Percentiles rank a stretch among this genome's conserved stretches.
These are phyloP conservation scores for Blera fallax DNA, from an alignment of 2,888 invertebrate genomes.

Conservation along the genomic window DNA sequence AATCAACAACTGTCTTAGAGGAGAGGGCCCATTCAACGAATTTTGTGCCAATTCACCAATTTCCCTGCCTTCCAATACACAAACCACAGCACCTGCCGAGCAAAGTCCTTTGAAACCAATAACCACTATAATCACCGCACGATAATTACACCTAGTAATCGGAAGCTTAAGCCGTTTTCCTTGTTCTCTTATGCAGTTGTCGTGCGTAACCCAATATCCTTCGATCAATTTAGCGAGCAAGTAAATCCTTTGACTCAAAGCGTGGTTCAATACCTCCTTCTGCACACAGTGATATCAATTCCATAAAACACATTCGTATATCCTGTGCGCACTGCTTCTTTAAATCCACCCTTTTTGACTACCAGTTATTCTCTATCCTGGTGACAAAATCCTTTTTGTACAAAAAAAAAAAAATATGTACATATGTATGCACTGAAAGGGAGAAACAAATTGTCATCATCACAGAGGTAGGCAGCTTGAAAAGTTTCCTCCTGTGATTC, in stretches of 20 bases:
- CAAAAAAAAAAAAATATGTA: too few species aligned
- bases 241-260: constrained; percentile 36
- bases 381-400: constrained; percentile 52
- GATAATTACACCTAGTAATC: constrained; percentile 47
- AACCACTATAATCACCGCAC: background rate
- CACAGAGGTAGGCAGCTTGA: constrained; percentile 11
- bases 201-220: constrained; percentile 46
- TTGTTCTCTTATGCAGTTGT: background rate
- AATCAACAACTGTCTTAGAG: too few species aligned
- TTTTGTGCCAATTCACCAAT: background rate
- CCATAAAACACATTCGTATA: constrained; percentile 17
- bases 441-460: constrained; percentile 63
- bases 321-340: background rate
- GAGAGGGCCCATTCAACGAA: too few species aligned
- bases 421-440: too few species aligned
- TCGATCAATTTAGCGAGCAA: constrained; percentile 43
- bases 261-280: constrained; percentile 3
- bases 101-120: background rate
- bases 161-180: background rate
- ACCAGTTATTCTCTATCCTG: background rate
- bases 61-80: background rate
- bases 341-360: background rate
- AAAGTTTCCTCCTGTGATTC: constrained; percentile 48
- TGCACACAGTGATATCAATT: constrained; percentile 41
- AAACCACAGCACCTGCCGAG: background rate